Evolutionary conservation across 2,113 vertebrate genomes (phyloP), one percentile per base, ranked within the genome.

Genomic region (Thalassarche chlororhynchos): DNA sequence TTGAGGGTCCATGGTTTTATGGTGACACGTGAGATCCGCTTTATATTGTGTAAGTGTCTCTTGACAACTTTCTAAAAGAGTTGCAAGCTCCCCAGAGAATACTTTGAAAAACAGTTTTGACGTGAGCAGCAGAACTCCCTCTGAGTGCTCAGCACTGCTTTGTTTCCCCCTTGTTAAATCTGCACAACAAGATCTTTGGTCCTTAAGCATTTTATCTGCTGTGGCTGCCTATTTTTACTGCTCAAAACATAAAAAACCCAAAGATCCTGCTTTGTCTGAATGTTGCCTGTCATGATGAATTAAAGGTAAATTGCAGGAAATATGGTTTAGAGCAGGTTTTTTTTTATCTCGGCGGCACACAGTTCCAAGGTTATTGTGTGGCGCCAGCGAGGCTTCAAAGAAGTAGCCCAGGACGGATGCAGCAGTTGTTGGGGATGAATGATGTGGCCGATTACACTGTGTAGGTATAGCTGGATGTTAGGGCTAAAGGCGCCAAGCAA

Each of bases 251-350:
- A 46, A 83, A 84, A 75, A 0, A 3, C 8, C 19, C 23, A 29
- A 74, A 87, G 71, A 68, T 44, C 57, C 25, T 42, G 23, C 79
- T 95, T 91, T 85, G 49, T 95, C 49, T 26, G 36, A 58, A 44
- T n/a, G n/a, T 90, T 96, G 29, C 78, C 90, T 87, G 54, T 89
- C 66, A 12, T 42, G 70, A 78, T 69, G 51, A 94, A 93, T 91
- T 72, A 47, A 81, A 76, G 52, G 47, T 62, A 72, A 89, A 88
- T 79, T 55, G 65, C 72, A 80, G 91, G 93, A 95, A 95, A 60
- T 51, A 47, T 2, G 47, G 83, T 68, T 57, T 77, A 55, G 58
- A 93, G n/a, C 74, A 79, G 68, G 15, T 17, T 91, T 78, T 79
- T 80, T 83, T 87, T 82, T n/a, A 46, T 75, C 74, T 61, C 9